Conservation (phyloP, 2,797 vertebrate genomes). For the Halcyon badia region DNA sequence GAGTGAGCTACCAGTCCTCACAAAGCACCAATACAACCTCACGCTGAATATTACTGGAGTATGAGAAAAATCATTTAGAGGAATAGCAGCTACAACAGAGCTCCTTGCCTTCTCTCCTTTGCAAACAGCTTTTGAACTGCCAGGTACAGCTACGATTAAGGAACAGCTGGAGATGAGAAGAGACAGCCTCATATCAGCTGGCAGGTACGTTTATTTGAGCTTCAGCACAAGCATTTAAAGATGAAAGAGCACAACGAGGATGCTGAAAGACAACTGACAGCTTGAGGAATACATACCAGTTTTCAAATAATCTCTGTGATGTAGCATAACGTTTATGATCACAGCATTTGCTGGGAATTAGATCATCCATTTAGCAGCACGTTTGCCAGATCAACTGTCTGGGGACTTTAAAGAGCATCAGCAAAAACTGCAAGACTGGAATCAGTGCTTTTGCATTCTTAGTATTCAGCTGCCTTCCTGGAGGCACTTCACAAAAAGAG, state of each 20-base stretch:
- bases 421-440: neutral
- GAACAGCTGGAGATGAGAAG: neutral
- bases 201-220: slow-evolving; percentile 9
- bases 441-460: neutral
- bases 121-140: slow-evolving; percentile 11
- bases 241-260: neutral
- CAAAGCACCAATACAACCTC: neutral
- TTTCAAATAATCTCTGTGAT: slow-evolving; percentile 18
- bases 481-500: neutral
- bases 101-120: neutral
- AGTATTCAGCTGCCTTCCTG: neutral
- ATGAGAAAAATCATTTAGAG: neutral
- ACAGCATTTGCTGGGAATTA: slow-evolving; percentile 12
- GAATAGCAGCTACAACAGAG: neutral
- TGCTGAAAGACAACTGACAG: slow-evolving; percentile 11
- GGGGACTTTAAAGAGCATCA: neutral
- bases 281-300: neutral
- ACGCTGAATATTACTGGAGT: accelerated
- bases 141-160: neutral
- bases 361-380: slow-evolving; percentile 17
- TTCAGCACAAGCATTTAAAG: neutral
- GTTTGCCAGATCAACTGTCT: slow-evolving; percentile 14
- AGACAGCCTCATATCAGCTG: neutral
- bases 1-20: neutral
- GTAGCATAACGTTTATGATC: neutral